A percentile compares a stretch with the other conserved stretches of the same genome.
Conservation (phyloP, 2,113 vertebrate genomes). For the Lutjanus erythropterus region DNA sequence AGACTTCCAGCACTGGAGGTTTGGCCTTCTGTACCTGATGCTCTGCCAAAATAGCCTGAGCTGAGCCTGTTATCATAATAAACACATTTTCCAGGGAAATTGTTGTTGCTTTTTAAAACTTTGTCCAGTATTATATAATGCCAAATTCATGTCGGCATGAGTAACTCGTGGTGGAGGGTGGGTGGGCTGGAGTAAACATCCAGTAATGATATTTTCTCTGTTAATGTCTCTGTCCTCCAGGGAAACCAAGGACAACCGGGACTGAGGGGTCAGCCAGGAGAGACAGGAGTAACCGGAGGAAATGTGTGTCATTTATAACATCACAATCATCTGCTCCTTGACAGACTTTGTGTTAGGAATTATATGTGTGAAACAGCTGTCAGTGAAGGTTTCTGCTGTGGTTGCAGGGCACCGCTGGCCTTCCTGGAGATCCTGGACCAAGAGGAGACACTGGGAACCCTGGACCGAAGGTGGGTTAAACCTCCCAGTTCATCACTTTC, state of each 20-base stretch:
- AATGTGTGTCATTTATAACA: slow-evolving; percentile 57
- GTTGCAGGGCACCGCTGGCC: slow-evolving; percentile 65
- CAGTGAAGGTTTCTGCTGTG: neutral
- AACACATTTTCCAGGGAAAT: slow-evolving; percentile 5
- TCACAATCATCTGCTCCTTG: neutral
- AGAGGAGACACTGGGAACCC: no score
- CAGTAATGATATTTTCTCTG: neutral
- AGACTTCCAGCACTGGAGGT: neutral
- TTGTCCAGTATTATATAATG: neutral
- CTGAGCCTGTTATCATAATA: slow-evolving; percentile 3
- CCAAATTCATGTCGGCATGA: slow-evolving; percentile 33
- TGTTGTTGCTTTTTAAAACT: neutral
- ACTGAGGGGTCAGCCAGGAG: slow-evolving; percentile 68
- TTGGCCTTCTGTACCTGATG: neutral
- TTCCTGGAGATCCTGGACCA: slow-evolving; percentile 67
- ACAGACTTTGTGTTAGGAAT: neutral
- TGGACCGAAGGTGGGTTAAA: slow-evolving; percentile 57
- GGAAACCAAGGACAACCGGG: slow-evolving; percentile 73
- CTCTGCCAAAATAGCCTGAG: slow-evolving; percentile 38
- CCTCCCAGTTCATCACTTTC: neutral
- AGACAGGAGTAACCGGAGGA: slow-evolving; percentile 47
- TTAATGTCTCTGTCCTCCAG: slow-evolving; percentile 41
- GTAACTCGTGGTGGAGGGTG: neutral
- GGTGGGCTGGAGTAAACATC: slow-evolving; percentile 5
- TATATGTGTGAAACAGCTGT: neutral